A percentile compares a stretch with the other conserved stretches of the same genome.
phyloP scores from a whole-genome alignment of 2,888 invertebrate species.

The Harpalus rubripes region DNA sequence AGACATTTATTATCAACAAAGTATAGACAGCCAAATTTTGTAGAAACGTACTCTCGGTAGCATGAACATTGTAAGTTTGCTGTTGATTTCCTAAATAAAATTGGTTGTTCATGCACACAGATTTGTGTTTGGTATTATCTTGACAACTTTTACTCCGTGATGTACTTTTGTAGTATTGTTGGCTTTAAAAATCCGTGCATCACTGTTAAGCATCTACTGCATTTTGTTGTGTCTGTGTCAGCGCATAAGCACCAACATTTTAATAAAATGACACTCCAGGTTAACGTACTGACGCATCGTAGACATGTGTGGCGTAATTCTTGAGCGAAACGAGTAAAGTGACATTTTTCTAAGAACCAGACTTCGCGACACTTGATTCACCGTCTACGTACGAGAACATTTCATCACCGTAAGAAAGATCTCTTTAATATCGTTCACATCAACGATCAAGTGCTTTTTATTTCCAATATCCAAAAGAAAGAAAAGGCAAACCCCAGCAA shows the following conservation, averaged over 20 bases:
- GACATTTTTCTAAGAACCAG: conserved; percentile 51
- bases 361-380: conserved; percentile 32
- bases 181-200: neutral
- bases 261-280: conserved; percentile 58
- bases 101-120: no score
- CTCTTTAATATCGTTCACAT: neutral
- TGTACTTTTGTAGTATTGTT: no score
- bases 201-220: neutral
- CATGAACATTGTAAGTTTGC: no score
- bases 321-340: conserved; percentile 46
- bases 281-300: conserved; percentile 58
- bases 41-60: no score
- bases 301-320: conserved; percentile 45
- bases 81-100: no score
- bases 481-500: neutral
- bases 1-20: no score
- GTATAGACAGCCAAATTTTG: no score
- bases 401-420: conserved; percentile 2
- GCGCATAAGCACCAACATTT: conserved; percentile 44
- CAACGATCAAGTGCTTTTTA: neutral
- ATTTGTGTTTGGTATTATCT: no score
- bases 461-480: neutral
- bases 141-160: no score
- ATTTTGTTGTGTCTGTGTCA: neutral
- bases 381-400: conserved; percentile 25